Evolutionary conservation across 2,888 invertebrate genomes (phyloP).

Genomic region (Andrena praecox): DNA sequence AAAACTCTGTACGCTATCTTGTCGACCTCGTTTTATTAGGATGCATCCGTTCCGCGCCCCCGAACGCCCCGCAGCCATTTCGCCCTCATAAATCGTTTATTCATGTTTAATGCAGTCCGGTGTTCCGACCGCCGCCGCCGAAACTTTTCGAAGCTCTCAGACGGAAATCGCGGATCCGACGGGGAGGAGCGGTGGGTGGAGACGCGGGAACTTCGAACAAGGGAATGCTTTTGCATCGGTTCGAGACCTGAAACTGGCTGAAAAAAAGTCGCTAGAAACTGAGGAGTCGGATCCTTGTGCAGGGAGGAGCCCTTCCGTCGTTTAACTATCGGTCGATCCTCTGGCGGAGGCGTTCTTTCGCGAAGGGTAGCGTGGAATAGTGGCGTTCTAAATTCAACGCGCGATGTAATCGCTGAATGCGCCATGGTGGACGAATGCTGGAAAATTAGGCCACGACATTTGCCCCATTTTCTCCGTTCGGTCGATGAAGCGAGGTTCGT

Average conservation of each 20-base stretch:
- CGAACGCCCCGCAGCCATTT: slow-evolving; percentile 52
- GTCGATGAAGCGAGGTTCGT: slow-evolving; percentile 20
- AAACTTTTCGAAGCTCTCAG: slow-evolving; percentile 77
- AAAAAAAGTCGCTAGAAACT: slow-evolving; percentile 68
- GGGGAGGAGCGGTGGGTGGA: slow-evolving; percentile 58
- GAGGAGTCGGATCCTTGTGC: slow-evolving; percentile 41
- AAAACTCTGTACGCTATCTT: slow-evolving; percentile 37
- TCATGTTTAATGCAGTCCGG: slow-evolving; percentile 82
- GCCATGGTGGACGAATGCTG: not conserved
- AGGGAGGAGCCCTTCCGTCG: slow-evolving; percentile 23
- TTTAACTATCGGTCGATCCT: slow-evolving; percentile 42
- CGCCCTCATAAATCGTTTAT: slow-evolving; percentile 82
- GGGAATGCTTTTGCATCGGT: slow-evolving; percentile 84
- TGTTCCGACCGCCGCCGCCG: slow-evolving; percentile 63
- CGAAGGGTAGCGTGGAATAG: not conserved
- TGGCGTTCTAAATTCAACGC: not conserved
- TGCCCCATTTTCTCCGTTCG: slow-evolving; percentile 3
- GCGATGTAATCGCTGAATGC: not conserved
- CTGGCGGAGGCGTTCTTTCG: slow-evolving; percentile 18
- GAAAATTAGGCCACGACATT: not conserved
- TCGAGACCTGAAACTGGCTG: slow-evolving; percentile 76
- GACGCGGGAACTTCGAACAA: slow-evolving; percentile 80
- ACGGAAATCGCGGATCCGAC: slow-evolving; percentile 70
- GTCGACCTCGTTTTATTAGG: slow-evolving; percentile 59
- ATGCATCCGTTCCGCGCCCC: slow-evolving; percentile 15